Conservation (phyloP, 2,888 invertebrate species). For the Schizaphis graminum region DNA sequence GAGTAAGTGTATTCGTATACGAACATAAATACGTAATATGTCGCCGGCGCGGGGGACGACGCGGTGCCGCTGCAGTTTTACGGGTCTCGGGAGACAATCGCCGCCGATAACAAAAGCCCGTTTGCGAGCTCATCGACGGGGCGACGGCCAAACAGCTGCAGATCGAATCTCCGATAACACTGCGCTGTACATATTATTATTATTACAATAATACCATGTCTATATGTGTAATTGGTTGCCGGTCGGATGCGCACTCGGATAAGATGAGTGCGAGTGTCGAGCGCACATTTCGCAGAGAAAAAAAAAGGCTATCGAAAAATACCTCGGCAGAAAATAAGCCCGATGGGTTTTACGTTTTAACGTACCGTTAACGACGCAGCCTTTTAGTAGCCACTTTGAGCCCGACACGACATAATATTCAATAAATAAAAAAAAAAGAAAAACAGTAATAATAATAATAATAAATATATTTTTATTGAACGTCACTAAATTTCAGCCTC, state of each 20-base stretch:
- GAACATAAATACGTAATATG: neutral
- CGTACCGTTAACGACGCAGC: neutral
- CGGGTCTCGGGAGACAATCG: conserved; percentile 50
- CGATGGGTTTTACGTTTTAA: neutral
- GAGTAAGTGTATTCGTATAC: neutral
- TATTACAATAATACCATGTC: neutral
- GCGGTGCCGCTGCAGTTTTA: neutral
- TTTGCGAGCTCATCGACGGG: neutral
- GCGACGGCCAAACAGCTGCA: neutral
- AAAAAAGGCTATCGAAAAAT: neutral
- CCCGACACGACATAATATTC: neutral
- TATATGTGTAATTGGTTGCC: conserved; percentile 38
- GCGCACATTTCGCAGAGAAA: neutral
- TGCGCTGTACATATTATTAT: neutral
- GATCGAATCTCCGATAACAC: conserved; percentile 10
- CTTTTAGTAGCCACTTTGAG: neutral
- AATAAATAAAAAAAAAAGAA: neutral
- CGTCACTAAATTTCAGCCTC: neutral
- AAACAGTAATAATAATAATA: neutral
- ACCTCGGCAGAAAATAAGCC: neutral
- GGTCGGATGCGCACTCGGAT: neutral
- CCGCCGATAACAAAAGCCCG: conserved; percentile 15
- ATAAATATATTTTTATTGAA: neutral
- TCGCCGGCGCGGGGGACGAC: neutral
- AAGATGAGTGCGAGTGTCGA: neutral